phyloP scores from a whole-genome alignment of 2,797 vertebrate genomes.

The Eulemur rubriventer region DNA sequence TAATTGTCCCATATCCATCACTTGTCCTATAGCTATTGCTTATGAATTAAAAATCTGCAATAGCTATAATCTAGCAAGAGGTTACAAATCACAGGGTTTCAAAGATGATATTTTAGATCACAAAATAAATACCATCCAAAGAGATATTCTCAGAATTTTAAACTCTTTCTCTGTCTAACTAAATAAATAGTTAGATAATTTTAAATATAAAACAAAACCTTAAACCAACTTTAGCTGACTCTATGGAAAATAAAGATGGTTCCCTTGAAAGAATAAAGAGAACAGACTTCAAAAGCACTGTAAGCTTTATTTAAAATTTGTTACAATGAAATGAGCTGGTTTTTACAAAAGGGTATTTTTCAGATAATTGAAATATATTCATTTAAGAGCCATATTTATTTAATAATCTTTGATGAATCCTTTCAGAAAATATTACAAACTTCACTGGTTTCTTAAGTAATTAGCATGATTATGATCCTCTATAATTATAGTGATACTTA shows the following conservation, averaged over 20 bases:
- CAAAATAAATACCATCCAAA: neutral
- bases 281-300: neutral
- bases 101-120: neutral
- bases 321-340: neutral
- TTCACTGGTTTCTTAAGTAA: neutral
- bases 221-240: neutral
- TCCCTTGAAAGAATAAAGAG: neutral
- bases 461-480: neutral
- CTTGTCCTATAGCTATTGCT: neutral
- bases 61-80: neutral
- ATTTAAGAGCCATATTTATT: neutral
- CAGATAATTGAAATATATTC: neutral
- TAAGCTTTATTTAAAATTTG: neutral
- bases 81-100: neutral
- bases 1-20: neutral
- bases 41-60: neutral
- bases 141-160: neutral
- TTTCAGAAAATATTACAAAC: neutral
- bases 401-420: neutral
- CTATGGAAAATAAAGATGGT: neutral
- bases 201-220: neutral
- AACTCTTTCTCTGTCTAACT: neutral
- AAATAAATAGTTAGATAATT: neutral
- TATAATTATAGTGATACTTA: neutral
- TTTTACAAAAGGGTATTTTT: neutral